Evolutionary conservation across 2,888 invertebrate species (phyloP).

Genomic region (Gymnoscelis rufifasciata): DNA sequence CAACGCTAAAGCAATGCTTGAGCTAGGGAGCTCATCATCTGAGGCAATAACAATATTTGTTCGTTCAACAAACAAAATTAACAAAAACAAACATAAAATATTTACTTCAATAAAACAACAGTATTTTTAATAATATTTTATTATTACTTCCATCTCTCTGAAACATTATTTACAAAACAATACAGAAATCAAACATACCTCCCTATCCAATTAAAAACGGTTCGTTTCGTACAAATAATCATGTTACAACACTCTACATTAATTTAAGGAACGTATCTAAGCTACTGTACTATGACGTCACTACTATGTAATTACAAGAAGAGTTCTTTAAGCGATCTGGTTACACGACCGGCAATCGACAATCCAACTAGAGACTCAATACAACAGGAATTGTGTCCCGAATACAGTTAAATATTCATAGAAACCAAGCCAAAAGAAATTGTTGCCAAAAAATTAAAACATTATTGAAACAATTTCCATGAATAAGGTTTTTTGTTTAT

Average conservation of each 20-base stretch:
- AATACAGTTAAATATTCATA: no score
- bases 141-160: slow-evolving; percentile 61
- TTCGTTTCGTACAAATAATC: slow-evolving; percentile 22
- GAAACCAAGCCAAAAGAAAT: no score
- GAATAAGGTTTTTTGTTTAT: no score
- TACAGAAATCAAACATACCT: slow-evolving; percentile 34
- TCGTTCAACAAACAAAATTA: no score
- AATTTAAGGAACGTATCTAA: slow-evolving; percentile 63
- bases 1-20: no score
- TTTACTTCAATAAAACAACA: slow-evolving; percentile 9
- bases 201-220: slow-evolving; percentile 24
- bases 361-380: background rate
- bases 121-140: slow-evolving; percentile 59
- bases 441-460: no score
- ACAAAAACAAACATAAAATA: no score
- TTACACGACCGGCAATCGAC: slow-evolving; percentile 24
- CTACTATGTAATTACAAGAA: slow-evolving; percentile 68
- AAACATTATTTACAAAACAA: slow-evolving; percentile 74
- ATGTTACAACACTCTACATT: slow-evolving; percentile 25
- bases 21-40: no score
- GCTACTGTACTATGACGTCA: slow-evolving; percentile 58
- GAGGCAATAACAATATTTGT: no score
- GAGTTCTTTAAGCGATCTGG: slow-evolving; percentile 41
- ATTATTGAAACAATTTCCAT: no score
- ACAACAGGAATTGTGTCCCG: no score